Evolutionary conservation across 1,140 invertebrate genomes (phyloP).

Genomic region (Anastrepha ludens): DNA sequence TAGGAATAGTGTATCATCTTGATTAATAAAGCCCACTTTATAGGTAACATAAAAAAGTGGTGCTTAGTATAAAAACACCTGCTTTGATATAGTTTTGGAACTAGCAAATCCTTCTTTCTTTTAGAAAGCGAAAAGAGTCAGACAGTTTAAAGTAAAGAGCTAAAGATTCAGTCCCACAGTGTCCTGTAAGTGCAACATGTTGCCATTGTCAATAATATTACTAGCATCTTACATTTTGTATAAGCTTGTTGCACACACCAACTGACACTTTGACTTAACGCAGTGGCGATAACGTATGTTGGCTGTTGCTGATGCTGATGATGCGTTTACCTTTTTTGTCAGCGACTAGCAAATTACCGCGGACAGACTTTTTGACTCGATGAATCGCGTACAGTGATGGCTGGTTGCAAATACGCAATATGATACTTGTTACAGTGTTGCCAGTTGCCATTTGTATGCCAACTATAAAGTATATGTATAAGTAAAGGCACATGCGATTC

Average conservation of each 20-base stretch:
- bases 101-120: too few species aligned
- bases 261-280: constrained; percentile 23
- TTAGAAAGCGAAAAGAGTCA: too few species aligned
- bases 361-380: constrained; percentile 38
- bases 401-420: neutral
- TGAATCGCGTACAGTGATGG: neutral
- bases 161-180: neutral
- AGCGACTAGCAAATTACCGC: constrained; percentile 35
- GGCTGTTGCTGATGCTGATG: constrained; percentile 19
- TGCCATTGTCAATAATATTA: constrained; percentile 17
- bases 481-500: neutral
- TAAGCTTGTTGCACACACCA: constrained; percentile 18
- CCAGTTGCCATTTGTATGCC: constrained; percentile 8
- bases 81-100: too few species aligned
- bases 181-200: neutral
- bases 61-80: too few species aligned
- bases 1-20: too few species aligned
- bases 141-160: too few species aligned
- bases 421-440: neutral
- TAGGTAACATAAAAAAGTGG: too few species aligned
- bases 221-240: constrained; percentile 5
- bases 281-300: constrained; percentile 21
- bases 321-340: constrained; percentile 42
- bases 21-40: too few species aligned
- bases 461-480: neutral